These are phyloP conservation scores for Anastatus disparis DNA, from an alignment of 1,140 invertebrate species.

Conservation along the genomic window DNA sequence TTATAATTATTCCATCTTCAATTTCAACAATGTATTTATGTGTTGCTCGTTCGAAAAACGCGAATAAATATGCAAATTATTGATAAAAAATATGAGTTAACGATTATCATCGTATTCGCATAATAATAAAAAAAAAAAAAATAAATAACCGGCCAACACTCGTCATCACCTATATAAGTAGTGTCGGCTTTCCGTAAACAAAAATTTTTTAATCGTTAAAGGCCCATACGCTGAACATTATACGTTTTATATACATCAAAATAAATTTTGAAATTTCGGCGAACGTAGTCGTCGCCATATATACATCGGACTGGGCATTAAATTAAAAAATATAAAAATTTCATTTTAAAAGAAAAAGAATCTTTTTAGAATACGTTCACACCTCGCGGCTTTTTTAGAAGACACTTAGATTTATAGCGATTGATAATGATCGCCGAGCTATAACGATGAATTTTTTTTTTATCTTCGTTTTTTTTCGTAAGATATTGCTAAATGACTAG, in stretches of 20 bases:
- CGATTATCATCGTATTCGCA: neutral
- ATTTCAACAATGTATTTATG: slow-evolving; percentile 19
- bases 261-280: slow-evolving; percentile 29
- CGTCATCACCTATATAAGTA: neutral
- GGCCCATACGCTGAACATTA: no score
- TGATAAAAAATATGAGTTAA: slow-evolving; percentile 39
- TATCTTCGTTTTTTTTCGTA: no score
- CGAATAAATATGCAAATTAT: slow-evolving; percentile 38
- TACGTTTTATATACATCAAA: neutral
- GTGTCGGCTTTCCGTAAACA: slow-evolving; percentile 15
- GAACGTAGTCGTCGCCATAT: slow-evolving; percentile 25
- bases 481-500: neutral
- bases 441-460: neutral
- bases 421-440: slow-evolving; percentile 30
- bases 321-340: no score
- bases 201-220: no score
- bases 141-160: slow-evolving; percentile 14
- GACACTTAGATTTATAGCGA: slow-evolving; percentile 33
- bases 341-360: slow-evolving; percentile 34
- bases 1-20: slow-evolving; percentile 16
- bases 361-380: slow-evolving; percentile 39
- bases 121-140: no score
- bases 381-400: slow-evolving; percentile 32
- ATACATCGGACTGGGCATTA: no score
- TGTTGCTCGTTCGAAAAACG: neutral